These are phyloP conservation scores for Microctenopoma steveboyesi DNA, from an alignment of 2,797 vertebrate species.

Conservation along the genomic window DNA sequence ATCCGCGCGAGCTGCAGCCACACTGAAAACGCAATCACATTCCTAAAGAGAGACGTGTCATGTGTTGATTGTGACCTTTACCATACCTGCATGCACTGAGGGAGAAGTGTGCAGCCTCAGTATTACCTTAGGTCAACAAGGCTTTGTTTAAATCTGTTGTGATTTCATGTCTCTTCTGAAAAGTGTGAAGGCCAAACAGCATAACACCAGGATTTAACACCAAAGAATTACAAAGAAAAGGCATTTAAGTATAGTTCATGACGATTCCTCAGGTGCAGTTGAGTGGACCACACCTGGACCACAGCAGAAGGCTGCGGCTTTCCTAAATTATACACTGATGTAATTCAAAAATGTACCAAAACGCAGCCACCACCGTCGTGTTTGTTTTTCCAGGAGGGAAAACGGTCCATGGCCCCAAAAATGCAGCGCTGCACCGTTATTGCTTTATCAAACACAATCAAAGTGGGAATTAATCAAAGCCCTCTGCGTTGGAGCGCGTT, in stretches of 20 bases:
- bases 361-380: conserved; percentile 10
- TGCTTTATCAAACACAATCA: conserved; percentile 97
- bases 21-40: conserved; percentile 7
- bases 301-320: not conserved
- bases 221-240: not conserved
- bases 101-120: not conserved
- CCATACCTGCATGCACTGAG: not conserved
- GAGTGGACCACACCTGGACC: conserved; percentile 15
- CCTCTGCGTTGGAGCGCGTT: conserved; percentile 84
- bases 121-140: not conserved
- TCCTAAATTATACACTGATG: conserved; percentile 21
- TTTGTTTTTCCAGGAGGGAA: conserved; percentile 38
- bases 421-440: conserved; percentile 91
- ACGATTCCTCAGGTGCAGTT: conserved; percentile 19
- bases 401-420: conserved; percentile 87
- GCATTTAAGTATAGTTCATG: not conserved
- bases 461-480: conserved; percentile 97
- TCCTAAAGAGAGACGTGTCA: conserved; percentile 9
- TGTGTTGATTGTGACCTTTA: conserved; percentile 4
- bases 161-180: not conserved
- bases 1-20: not conserved
- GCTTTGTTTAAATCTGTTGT: not conserved
- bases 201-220: not conserved
- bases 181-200: not conserved
- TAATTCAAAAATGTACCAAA: conserved; percentile 5